Evolutionary conservation across 64 coral and sea anemone genomes (phyloP).

Genomic region (Hydrozoanthus tunicans): DNA sequence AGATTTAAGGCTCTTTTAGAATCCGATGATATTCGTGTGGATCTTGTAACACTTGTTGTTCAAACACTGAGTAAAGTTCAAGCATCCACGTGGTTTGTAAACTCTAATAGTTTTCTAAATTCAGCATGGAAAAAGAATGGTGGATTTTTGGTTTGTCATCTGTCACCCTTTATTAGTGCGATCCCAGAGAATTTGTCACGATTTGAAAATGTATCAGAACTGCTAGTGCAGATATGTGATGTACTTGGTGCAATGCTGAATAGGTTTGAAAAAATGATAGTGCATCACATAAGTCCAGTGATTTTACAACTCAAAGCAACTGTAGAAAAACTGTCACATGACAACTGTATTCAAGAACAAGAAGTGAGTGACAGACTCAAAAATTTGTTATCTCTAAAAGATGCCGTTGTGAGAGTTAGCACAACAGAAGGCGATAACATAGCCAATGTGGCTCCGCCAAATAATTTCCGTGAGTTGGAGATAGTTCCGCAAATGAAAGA

Average conservation of each 20-base stretch:
- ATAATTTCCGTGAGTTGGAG: constrained; percentile 72
- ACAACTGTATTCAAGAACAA: neutral
- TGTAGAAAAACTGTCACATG: neutral
- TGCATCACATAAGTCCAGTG: constrained; percentile 30
- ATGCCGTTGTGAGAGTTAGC: neutral
- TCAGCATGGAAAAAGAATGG: constrained; percentile 25
- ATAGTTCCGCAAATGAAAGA: constrained; percentile 66
- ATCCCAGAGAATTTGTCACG: constrained; percentile 12
- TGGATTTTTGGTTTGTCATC: constrained; percentile 20
- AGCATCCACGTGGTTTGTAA: neutral
- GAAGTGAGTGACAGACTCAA: constrained; percentile 7
- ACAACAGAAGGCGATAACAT: neutral
- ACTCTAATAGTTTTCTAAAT: constrained; percentile 16
- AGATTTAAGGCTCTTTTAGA: constrained; percentile 28
- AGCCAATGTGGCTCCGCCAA: constrained; percentile 29
- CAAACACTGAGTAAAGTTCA: constrained; percentile 40
- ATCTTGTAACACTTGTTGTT: constrained; percentile 29
- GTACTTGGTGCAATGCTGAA: constrained; percentile 19
- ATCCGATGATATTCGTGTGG: constrained; percentile 2
- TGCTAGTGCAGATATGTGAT: constrained; percentile 41
- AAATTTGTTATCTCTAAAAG: neutral
- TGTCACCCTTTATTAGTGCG: constrained; percentile 28
- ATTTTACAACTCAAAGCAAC: constrained; percentile 52
- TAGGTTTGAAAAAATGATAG: constrained; percentile 45
- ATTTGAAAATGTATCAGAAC: constrained; percentile 32